Evolutionary conservation across 2,113 vertebrate genomes (phyloP), one percentile per base, ranked within the genome.

Genomic region (Tyrannus savana): DNA sequence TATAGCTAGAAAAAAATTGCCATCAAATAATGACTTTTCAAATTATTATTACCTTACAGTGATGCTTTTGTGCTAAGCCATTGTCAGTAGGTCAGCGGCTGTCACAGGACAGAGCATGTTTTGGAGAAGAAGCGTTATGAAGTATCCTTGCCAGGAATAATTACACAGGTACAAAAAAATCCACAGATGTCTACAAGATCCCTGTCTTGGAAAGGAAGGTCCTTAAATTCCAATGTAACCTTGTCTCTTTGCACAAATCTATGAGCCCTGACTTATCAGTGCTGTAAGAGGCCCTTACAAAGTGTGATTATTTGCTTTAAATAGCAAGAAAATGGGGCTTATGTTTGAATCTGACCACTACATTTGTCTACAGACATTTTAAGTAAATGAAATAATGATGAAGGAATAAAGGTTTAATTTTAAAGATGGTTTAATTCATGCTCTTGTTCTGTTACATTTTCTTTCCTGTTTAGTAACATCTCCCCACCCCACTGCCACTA

Each of bases 401-500:
- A 80, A 49, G 7, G 10, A 67, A 68, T 75, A 75, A 49, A 59
- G 25, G 6, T 88, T 69, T 55, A 62, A 33, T 63, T 83, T 22
- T 23, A 53, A 59, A 83, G 37, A 49, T 46, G 23, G 5, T 88
- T 76, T 86, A 64, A 49, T 90, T 92, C 4, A 44, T 69, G 14
- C 6, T 80, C 27, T 83, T 83, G 17, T 81, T 95, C 39, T 76
- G 44, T 53, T 37, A 52, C 8, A 46, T 49, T 83, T 72, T 84
- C 41, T 90, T 83, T 22, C 12, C 30, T 60, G 80, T 24, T 89
- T 76, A 85, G 67, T 85, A 75, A 7, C 35, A 52, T 28, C 18
- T 8, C 12, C 44, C 22, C 5, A 15, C 41, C 3, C 2, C 12
- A 5, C 3, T 1, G 5, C 3, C 4, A 0, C 3, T 2, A 52